Percentiles rank a stretch among this genome's conserved stretches.
These are phyloP conservation scores for Spondyliosoma cantharus DNA, from an alignment of 2,797 vertebrate species.

Conservation along the genomic window DNA sequence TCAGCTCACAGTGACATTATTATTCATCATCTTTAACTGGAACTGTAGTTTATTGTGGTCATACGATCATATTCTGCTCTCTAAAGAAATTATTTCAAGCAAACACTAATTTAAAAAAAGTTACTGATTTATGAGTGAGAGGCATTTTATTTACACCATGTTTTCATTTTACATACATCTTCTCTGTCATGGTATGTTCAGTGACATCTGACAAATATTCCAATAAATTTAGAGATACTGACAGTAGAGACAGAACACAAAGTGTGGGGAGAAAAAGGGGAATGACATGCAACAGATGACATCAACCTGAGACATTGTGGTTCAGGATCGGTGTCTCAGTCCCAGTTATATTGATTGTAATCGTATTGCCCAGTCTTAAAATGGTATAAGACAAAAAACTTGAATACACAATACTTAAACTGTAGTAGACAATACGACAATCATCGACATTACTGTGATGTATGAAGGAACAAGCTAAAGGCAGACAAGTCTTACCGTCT, in stretches of 20 bases:
- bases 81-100: neutral
- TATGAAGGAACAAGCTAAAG: neutral
- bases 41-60: neutral
- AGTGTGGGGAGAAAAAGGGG: neutral
- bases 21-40: neutral
- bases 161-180: neutral
- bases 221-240: neutral
- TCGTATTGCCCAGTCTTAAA: neutral
- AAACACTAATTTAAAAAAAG: neutral
- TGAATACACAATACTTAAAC: neutral
- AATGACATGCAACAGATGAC: neutral
- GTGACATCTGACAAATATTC: neutral
- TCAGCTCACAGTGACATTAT: neutral
- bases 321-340: neutral
- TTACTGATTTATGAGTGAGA: neutral
- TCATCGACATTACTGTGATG: neutral
- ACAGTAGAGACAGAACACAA: neutral
- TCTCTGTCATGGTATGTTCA: neutral
- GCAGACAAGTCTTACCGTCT: slow-evolving; percentile 11
- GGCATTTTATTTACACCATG: neutral
- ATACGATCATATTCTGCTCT: neutral
- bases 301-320: neutral
- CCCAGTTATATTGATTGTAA: neutral
- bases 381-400: neutral
- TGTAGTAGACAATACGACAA: slow-evolving; percentile 11